phyloP scores from a whole-genome alignment of 2,113 vertebrate genomes.

The Dicaeum eximium region DNA sequence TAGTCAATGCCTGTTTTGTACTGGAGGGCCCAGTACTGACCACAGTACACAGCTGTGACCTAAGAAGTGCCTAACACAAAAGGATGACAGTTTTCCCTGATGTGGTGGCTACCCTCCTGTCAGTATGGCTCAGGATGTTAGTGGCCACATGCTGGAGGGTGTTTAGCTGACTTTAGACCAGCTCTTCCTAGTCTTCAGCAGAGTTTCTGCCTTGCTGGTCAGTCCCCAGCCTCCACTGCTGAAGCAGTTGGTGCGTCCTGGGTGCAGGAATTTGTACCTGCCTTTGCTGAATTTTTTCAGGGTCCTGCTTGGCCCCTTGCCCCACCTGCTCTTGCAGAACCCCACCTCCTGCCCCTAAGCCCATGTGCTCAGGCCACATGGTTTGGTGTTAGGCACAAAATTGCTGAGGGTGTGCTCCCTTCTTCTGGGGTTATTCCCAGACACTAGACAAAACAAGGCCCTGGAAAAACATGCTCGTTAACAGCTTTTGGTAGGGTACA shows the following conservation, averaged over 20 bases:
- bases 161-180: background rate
- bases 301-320: background rate
- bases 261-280: background rate
- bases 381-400: background rate
- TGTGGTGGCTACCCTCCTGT: background rate
- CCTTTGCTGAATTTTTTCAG: background rate
- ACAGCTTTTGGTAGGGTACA: background rate
- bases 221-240: background rate
- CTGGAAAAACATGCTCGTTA: background rate
- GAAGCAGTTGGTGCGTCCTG: background rate
- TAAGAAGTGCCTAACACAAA: background rate
- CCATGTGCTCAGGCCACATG: background rate
- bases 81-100: background rate
- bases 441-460: background rate
- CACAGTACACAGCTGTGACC: background rate
- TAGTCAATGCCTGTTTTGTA: background rate
- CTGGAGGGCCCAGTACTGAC: background rate
- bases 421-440: background rate
- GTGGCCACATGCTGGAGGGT: fast-evolving
- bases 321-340: background rate
- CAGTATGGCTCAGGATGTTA: background rate
- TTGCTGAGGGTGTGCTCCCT: background rate
- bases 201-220: background rate
- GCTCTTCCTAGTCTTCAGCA: background rate
- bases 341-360: background rate